These are phyloP conservation scores for Meta bourneti DNA, from an alignment of 2,888 invertebrate genomes.

Conservation along the genomic window DNA sequence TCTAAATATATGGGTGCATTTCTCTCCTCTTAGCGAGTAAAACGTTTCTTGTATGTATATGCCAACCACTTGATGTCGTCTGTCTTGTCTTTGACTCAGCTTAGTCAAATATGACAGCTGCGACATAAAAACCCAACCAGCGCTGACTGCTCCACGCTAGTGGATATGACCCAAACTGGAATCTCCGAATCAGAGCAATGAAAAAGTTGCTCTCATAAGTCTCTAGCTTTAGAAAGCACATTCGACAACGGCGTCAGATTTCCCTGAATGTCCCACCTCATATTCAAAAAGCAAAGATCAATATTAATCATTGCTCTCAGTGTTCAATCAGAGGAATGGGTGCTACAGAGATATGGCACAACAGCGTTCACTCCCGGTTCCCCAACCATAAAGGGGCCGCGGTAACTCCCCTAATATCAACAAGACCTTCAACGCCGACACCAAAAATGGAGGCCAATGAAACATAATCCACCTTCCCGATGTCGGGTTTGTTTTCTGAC, in stretches of 20 bases:
- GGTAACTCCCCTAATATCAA: constrained; percentile 31
- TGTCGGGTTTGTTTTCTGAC: constrained; percentile 68
- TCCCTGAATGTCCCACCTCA: background rate
- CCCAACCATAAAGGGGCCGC: background rate
- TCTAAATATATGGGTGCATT: no score
- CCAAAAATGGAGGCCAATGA: constrained; percentile 30
- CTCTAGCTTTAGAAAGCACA: background rate
- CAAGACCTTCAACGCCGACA: constrained; percentile 32
- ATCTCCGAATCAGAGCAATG: background rate
- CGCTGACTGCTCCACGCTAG: no score
- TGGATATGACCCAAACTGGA: no score
- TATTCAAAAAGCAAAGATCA: background rate
- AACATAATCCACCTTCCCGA: constrained; percentile 41
- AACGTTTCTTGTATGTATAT: no score
- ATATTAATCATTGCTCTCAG: background rate
- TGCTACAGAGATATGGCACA: background rate
- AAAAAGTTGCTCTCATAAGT: background rate
- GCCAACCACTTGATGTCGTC: no score
- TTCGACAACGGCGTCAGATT: background rate
- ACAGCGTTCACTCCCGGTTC: background rate
- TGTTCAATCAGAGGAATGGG: constrained; percentile 1
- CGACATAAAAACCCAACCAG: no score
- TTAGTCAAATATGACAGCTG: no score
- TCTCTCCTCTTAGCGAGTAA: no score
- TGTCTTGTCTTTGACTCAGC: no score